Evolutionary conservation across 1,140 invertebrate species (phyloP), one percentile per base, ranked within the genome.

Genomic region (Cydia splendana): DNA sequence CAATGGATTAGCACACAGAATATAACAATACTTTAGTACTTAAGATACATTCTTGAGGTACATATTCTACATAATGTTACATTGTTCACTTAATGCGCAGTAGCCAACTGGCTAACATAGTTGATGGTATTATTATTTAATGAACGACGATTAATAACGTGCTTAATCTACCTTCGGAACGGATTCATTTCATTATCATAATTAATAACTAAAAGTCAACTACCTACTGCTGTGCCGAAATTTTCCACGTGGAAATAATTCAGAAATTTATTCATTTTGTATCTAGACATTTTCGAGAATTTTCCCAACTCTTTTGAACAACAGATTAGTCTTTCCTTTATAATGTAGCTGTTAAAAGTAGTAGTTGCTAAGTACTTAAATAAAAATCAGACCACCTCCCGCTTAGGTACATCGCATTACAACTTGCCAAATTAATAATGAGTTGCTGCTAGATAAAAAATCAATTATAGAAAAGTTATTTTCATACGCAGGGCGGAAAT

Each of bases 351-450:
- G 42, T 45, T 12, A 45, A 45, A 45, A 45, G 42, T n/a, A n/a
- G n/a, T 1, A 10, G 62, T 65, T 65, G 62, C 62, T 65, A 30
- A 65, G 62, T 65, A 65, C 62, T 65, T 24, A 65, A 65, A 65
- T 65, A 65, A 20, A 65, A 65, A 65, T 65, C 62, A 12, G 62
- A 65, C 24, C 62, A 65, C 62, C 62, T 65, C 62, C 62, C 62
- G 62, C 62, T 24, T 65, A 45, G 42, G 42, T 13, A 45, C 62
- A 28, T 65, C 24, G 5, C 20, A 30, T 65, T 65, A 30, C 28
- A 65, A 24, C 20, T 65, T 65, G 62, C 62, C 24, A 65, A 65
- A 65, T n/a, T 65, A 24, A 5, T 65, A 65, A 24, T 65, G 62
- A 20, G 62, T 28, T 65, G 62, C 62, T 6, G 20, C 5, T 12